Conservation (phyloP, 2,797 vertebrate species). For the Microchirus variegatus region DNA sequence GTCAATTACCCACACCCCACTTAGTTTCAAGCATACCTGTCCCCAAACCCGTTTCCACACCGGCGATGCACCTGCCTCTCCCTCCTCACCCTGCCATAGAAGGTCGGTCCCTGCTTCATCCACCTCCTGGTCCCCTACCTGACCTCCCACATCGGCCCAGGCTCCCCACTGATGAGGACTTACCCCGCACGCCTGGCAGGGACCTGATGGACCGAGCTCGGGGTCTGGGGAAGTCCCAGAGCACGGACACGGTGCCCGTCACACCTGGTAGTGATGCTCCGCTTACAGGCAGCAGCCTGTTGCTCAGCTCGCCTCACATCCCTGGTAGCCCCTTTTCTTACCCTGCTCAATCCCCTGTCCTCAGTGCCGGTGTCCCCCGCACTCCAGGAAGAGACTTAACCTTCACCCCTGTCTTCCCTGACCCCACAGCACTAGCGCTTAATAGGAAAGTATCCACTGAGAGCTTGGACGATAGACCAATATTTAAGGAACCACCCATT, state of each 20-base stretch:
- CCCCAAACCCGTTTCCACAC: constrained; percentile 70
- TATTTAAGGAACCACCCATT: constrained; percentile 87
- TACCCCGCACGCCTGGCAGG: constrained; percentile 91
- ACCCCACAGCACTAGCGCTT: constrained; percentile 83
- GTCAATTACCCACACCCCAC: constrained; percentile 66
- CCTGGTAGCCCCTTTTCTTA: constrained; percentile 95
- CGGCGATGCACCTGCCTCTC: constrained; percentile 81
- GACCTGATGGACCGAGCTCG: constrained; percentile 86
- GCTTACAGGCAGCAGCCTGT: constrained; percentile 87
- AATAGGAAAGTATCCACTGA: constrained; percentile 89
- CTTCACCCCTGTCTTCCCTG: constrained; percentile 95
- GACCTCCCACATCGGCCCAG: constrained; percentile 79
- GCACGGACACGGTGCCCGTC: constrained; percentile 89
- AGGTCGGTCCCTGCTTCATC: constrained; percentile 72
- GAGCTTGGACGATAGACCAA: constrained; percentile 83
- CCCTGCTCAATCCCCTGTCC: constrained; percentile 91
- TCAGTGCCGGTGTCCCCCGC: constrained; percentile 90
- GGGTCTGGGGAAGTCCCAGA: constrained; percentile 89
- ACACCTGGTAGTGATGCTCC: constrained; percentile 91
- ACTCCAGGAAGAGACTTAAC: constrained; percentile 96
- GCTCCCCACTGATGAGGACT: constrained; percentile 87
- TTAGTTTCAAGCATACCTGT: constrained; percentile 68
- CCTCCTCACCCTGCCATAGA: constrained; percentile 75
- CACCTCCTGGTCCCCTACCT: constrained; percentile 75
- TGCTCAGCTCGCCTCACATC: constrained; percentile 91